Evolutionary conservation across 2,888 invertebrate species (phyloP).

Genomic region (Chymomyza procnemis): DNA sequence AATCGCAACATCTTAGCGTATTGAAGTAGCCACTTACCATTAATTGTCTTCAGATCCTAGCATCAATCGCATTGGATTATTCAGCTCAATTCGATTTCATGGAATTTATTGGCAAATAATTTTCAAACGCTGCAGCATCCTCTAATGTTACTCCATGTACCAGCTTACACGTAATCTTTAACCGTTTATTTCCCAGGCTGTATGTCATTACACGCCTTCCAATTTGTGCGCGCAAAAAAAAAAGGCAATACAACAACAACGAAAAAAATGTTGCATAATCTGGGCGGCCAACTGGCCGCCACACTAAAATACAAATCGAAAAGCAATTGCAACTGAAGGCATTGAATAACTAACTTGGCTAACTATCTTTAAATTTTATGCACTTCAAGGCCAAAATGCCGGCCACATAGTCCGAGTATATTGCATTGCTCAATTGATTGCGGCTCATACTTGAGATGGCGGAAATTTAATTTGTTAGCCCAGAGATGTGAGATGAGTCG

Average conservation of each 20-base stretch:
- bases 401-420: not conserved
- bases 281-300: not conserved
- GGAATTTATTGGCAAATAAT: too few species aligned
- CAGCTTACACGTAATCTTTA: not conserved
- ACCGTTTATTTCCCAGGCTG: not conserved
- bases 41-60: too few species aligned
- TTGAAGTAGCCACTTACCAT: too few species aligned
- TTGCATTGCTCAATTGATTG: slow-evolving; percentile 48
- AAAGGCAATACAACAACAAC: too few species aligned
- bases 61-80: too few species aligned
- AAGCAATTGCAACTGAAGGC: not conserved
- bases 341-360: not conserved
- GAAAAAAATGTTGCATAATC: not conserved
- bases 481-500: not conserved
- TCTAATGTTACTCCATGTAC: too few species aligned
- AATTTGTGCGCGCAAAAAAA: not conserved
- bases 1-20: too few species aligned
- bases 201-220: not conserved
- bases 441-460: slow-evolving; percentile 29
- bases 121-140: not conserved
- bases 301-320: not conserved
- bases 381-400: slow-evolving; percentile 42
- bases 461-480: slow-evolving; percentile 46
- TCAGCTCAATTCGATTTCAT: too few species aligned
- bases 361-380: slow-evolving; percentile 36